Base-by-base conservation (phyloP, 1,140 invertebrate species). In the Drosophila pandora region DNA sequence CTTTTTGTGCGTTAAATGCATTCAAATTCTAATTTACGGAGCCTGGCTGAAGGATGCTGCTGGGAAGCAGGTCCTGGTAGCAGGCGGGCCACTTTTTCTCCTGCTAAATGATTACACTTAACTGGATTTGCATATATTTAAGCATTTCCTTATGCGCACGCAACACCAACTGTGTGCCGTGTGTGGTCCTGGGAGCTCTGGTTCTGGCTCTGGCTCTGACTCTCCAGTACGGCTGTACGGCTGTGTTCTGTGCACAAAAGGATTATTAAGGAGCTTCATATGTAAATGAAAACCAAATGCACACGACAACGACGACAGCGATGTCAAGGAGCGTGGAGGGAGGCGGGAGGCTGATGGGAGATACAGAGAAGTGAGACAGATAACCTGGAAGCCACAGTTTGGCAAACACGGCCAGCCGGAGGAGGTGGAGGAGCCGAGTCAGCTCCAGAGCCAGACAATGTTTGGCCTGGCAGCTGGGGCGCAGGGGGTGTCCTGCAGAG, bases 251-350 rank as follows among this genome's bases (percentile, higher is more conserved):
- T 88, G 77, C 85, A 89, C 85, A 85, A 85, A 87, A 85, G 81
- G 87, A 90, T 90, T 90, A 90, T 90, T 90, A 90, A 82, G 87
- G 76, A 88, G 78, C 82, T 90, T 90, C 88, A 90, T 90, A 90
- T 90, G 87, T 90, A 90, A 90, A 90, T 90, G 87, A 90, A 90
- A 90, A 79, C 76, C 88, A 90, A 88, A 88, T 88, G 83, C 83
- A 88, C 84, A 89, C 79, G 83, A 73, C 65, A 64, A 65, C 62
- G 61, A 63, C 65, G 55, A 55, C 47, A 25, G 53, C 32, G 43
- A 22, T 39, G 22, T 39, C 37, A 28, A 28, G 59, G 56, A 48
- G 59, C 45, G 41, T 5, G 41, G 41, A 2, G 37, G 28, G n/a
- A 41, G 39, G 3, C 10, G 52, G 32, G 21, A 10, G 55, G 8